Conservation (phyloP, 1,140 invertebrate species). For the Cataglyphis hispanica region DNA sequence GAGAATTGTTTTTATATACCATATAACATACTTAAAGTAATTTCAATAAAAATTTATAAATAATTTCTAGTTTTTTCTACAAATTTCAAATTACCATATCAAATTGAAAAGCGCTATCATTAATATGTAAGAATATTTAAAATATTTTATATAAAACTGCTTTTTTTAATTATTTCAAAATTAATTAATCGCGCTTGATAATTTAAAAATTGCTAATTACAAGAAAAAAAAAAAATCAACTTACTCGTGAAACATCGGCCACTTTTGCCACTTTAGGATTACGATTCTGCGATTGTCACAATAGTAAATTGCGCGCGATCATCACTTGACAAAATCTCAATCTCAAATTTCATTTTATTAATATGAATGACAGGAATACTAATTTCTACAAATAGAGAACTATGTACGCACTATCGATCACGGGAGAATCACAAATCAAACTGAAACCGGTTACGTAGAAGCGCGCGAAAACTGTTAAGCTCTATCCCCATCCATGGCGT, state of each 20-base stretch:
- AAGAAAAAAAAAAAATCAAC: constrained; percentile 5
- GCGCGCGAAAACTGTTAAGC: constrained; percentile 79
- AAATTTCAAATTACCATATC: not conserved
- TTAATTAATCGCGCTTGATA: not conserved
- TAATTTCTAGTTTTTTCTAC: not conserved
- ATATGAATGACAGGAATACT: not conserved
- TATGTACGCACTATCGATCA: constrained; percentile 64
- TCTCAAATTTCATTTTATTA: no score
- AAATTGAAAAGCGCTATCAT: not conserved
- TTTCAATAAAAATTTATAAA: not conserved
- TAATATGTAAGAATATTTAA: not conserved
- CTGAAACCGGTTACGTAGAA: constrained; percentile 67
- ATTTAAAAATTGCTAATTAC: not conserved
- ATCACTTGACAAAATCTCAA: not conserved
- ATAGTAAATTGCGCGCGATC: constrained; percentile 13
- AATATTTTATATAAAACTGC: no score
- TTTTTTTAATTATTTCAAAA: not conserved
- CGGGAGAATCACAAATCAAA: constrained; percentile 42
- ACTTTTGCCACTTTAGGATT: constrained; percentile 25
- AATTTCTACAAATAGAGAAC: constrained; percentile 20
- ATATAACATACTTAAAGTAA: not conserved
- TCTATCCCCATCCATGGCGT: constrained; percentile 77
- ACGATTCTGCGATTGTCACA: not conserved
- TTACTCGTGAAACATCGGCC: not conserved
- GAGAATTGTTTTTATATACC: not conserved